These are phyloP conservation scores for Phymorhynchus buccinoides DNA, from an alignment of 1,140 invertebrate species.

Conservation along the genomic window DNA sequence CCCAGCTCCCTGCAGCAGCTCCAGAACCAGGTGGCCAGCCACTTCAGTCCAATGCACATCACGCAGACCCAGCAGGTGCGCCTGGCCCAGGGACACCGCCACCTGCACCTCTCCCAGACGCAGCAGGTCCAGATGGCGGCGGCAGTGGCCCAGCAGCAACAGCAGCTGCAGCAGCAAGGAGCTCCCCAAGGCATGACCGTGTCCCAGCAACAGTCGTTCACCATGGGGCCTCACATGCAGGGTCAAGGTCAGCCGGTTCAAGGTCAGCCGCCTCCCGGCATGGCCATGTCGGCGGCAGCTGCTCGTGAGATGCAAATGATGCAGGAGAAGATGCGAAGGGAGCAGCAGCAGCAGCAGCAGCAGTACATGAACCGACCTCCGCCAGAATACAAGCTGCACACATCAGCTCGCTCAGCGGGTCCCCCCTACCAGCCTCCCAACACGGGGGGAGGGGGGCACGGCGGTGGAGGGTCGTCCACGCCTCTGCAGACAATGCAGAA, in stretches of 20 bases:
- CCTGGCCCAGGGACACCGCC: slow-evolving; percentile 62
- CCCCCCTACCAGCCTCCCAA: slow-evolving; percentile 35
- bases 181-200: slow-evolving; percentile 78
- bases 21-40: slow-evolving; percentile 71
- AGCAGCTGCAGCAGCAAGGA: slow-evolving; percentile 54
- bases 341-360: slow-evolving; percentile 51
- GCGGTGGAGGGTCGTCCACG: slow-evolving; percentile 50
- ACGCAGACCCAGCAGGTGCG: slow-evolving; percentile 67
- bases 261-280: slow-evolving; percentile 35
- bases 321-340: slow-evolving; percentile 55
- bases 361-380: slow-evolving; percentile 67
- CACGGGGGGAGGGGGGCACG: slow-evolving; percentile 41
- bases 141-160: slow-evolving; percentile 72
- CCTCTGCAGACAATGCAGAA: slow-evolving; percentile 73
- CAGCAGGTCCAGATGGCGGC: slow-evolving; percentile 86
- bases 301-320: slow-evolving; percentile 59
- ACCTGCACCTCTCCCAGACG: slow-evolving; percentile 75
- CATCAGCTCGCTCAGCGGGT: slow-evolving; percentile 44
- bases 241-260: slow-evolving; percentile 39
- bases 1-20: slow-evolving; percentile 69
- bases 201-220: slow-evolving; percentile 80
- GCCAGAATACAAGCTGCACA: slow-evolving; percentile 69
- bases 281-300: slow-evolving; percentile 44
- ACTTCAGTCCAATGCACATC: slow-evolving; percentile 61
- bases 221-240: slow-evolving; percentile 70